A percentile compares a stretch with the other conserved stretches of the same genome.
These are phyloP conservation scores for Semaprochilodus insignis DNA, from an alignment of 2,797 vertebrate genomes.

Conservation along the genomic window DNA sequence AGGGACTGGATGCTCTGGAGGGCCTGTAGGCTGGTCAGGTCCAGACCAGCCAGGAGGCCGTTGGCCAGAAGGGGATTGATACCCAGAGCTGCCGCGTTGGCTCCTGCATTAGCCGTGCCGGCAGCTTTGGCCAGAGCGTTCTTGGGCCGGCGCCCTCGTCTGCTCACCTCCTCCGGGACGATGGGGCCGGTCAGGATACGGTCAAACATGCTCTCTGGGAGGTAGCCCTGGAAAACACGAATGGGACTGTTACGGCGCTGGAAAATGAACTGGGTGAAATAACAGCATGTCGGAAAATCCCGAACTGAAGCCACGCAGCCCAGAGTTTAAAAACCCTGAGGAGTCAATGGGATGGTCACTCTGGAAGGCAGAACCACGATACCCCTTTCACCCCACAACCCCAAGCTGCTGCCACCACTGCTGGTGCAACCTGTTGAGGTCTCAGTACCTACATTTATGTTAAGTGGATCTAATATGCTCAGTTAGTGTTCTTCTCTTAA, in stretches of 20 bases:
- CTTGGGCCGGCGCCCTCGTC: conserved; percentile 93
- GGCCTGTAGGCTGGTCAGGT: conserved; percentile 91
- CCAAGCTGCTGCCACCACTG: no score
- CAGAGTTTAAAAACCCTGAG: not conserved
- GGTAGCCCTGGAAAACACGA: conserved; percentile 85
- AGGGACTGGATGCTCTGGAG: conserved; percentile 94
- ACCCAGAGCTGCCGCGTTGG: conserved; percentile 72
- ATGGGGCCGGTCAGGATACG: conserved; percentile 97
- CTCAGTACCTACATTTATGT: no score
- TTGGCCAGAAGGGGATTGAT: conserved; percentile 89
- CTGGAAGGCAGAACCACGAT: no score
- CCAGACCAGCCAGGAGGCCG: conserved; percentile 90
- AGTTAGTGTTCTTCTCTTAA: no score
- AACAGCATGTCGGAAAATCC: not conserved
- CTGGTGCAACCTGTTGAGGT: no score
- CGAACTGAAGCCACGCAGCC: not conserved
- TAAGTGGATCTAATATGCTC: no score
- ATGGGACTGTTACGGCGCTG: not conserved
- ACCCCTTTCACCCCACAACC: no score
- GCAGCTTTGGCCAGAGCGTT: conserved; percentile 88
- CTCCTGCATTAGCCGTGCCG: conserved; percentile 54
- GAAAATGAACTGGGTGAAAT: no score
- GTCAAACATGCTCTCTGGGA: conserved; percentile 97
- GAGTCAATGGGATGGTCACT: no score
- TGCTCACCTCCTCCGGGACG: conserved; percentile 95